These are phyloP conservation scores for Anarhynchus alexandrinus DNA, from an alignment of 2,113 vertebrate genomes.

Conservation along the genomic window DNA sequence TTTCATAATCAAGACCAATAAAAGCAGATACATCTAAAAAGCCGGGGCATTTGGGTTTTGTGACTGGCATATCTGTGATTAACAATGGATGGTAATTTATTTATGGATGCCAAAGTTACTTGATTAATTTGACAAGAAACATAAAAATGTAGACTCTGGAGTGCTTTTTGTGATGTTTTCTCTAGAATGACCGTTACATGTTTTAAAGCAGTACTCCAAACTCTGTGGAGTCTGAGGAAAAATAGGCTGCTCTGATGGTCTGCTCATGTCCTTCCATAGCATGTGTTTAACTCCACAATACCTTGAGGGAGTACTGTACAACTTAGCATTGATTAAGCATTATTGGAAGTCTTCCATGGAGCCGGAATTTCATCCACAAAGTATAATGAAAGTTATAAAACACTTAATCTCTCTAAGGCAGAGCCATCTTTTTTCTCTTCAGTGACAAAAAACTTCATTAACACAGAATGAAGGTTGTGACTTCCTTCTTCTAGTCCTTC, in stretches of 20 bases:
- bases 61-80: neutral
- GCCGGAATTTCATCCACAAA: neutral
- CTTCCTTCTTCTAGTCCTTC: neutral
- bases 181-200: neutral
- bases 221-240: neutral
- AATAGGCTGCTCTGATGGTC: neutral
- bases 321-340: neutral
- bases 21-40: neutral
- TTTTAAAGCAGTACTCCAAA: neutral
- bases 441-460: neutral
- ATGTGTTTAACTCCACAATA: neutral
- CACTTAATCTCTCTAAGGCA: neutral
- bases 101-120: neutral
- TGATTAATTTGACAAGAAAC: neutral
- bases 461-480: neutral
- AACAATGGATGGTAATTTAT: neutral
- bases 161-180: neutral
- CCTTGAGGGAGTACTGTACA: neutral
- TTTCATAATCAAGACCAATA: fast-evolving
- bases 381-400: neutral
- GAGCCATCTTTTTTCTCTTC: neutral
- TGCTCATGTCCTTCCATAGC: neutral
- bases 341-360: neutral
- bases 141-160: neutral
- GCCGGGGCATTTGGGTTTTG: neutral